Base-by-base conservation (phyloP, 2,888 invertebrate genomes). In the Phyllotreta striolata region DNA sequence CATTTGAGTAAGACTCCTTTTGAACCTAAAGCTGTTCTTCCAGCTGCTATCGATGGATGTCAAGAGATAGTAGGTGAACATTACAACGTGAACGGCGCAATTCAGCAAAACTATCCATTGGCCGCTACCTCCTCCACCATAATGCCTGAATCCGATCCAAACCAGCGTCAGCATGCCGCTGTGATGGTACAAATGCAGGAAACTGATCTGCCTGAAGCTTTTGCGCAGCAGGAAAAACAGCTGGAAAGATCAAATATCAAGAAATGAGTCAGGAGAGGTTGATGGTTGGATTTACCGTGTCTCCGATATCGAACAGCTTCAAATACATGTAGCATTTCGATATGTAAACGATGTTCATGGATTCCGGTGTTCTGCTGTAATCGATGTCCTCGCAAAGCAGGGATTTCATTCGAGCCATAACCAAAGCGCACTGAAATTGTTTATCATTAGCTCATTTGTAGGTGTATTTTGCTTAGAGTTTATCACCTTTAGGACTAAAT, bases 151-250 rank as follows among this genome's bases (percentile, higher is more conserved):
- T 1, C 83, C 86, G 10, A 81, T 77, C 89, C 91, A 93, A 62
- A 84, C 82, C 0, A 88, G 84, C 4, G 88, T 40, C 0, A 90
- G 86, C 93, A 95, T 94, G 0, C 91, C 91, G 0, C 88, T 85
- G 77, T 95, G 95, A 79, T 95, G 95, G 76, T 94, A 94, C 4
- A 94, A 88, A 76, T 95, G 95, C 35, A 95, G 85, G 75, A 94
- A 93, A 1, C 91, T 86, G 10, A 94, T 85, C 82, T 95, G 95
- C 64, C 87, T 88, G 69, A 89, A 85, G 76, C 92, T 93, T 80
- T 95, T 94, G 60, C 93, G 84, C 69, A 95, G 80, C n/a, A 92
- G 87, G 79, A 95, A 95, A 82, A 95, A 94, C 66, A 92, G 81
- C 83, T 88, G 79, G 37, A 84, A 58, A 14, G 44, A 44, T 37